phyloP scores from a whole-genome alignment of 1,140 invertebrate genomes.

The Centruroides vittatus region DNA sequence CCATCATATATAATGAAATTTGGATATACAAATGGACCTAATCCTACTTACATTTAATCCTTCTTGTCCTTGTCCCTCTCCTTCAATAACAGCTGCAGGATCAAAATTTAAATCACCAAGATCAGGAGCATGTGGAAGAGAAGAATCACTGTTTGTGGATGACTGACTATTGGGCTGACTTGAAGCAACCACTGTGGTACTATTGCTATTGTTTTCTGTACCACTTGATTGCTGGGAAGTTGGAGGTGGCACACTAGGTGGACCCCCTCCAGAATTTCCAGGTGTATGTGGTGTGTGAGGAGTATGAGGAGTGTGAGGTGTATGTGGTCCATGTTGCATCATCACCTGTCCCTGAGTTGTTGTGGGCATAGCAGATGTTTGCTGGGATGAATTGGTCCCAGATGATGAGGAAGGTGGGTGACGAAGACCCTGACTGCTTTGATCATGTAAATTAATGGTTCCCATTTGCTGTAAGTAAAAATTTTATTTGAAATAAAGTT shows the following conservation, averaged over 20 bases:
- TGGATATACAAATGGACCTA: too few species aligned
- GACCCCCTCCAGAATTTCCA: slow-evolving; percentile 53
- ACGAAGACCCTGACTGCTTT: slow-evolving; percentile 5
- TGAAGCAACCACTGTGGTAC: background rate
- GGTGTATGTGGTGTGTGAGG: slow-evolving; percentile 39
- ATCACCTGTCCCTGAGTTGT: slow-evolving; percentile 8
- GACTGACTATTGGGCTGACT: slow-evolving; percentile 11
- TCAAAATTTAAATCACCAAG: slow-evolving; percentile 85
- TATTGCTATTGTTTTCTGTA: slow-evolving; percentile 9
- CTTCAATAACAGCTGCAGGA: slow-evolving; percentile 75
- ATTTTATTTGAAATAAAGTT: background rate
- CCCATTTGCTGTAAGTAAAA: slow-evolving; percentile 11
- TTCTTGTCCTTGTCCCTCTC: slow-evolving; percentile 70
- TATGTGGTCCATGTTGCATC: slow-evolving; percentile 41
- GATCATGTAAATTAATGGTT: slow-evolving; percentile 10
- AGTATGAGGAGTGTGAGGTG: slow-evolving; percentile 72
- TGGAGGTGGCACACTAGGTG: slow-evolving; percentile 25
- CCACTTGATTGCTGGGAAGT: slow-evolving; percentile 4
- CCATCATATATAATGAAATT: too few species aligned
- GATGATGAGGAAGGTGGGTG: slow-evolving; percentile 3
- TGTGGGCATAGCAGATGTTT: slow-evolving; percentile 1
- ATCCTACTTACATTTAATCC: slow-evolving; percentile 66
- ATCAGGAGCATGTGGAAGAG: slow-evolving; percentile 31
- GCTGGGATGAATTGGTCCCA: background rate
- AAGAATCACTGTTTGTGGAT: slow-evolving; percentile 6